Percentiles rank a stretch among this genome's conserved stretches.
phyloP scores from a whole-genome alignment of 30 jellyfish, hydroid and myxozoan genomes.

The Turritopsis dohrnii region DNA sequence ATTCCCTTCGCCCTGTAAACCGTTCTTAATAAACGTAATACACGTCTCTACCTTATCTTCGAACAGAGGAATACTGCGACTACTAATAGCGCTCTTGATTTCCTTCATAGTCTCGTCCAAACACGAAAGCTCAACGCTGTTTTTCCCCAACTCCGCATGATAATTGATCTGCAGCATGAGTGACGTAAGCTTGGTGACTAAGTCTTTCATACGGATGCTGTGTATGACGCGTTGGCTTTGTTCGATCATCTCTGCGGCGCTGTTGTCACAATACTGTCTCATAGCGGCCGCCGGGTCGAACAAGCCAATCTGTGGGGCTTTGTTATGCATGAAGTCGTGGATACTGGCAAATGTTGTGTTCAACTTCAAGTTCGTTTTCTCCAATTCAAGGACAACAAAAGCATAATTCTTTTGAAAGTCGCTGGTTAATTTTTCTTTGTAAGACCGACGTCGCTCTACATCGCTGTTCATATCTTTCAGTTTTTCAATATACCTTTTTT shows the following conservation, averaged over 20 bases:
- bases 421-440: slow-evolving; percentile 33
- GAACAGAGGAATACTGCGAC: neutral
- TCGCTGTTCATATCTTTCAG: slow-evolving; percentile 67
- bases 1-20: slow-evolving; percentile 24
- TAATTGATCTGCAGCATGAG: slow-evolving; percentile 64
- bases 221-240: slow-evolving; percentile 26
- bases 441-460: slow-evolving; percentile 49
- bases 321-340: slow-evolving; percentile 19
- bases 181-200: slow-evolving; percentile 66
- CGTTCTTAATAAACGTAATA: slow-evolving; percentile 22
- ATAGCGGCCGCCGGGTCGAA: slow-evolving; percentile 40
- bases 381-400: slow-evolving; percentile 66
- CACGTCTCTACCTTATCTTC: slow-evolving; percentile 34
- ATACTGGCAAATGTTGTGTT: slow-evolving; percentile 9
- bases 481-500: slow-evolving; percentile 47
- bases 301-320: slow-evolving; percentile 26
- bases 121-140: slow-evolving; percentile 13
- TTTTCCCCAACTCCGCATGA: slow-evolving; percentile 4
- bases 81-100: neutral
- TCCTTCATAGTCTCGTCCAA: slow-evolving; percentile 34
- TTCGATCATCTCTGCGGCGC: slow-evolving; percentile 56
- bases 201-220: slow-evolving; percentile 48
- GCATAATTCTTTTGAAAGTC: slow-evolving; percentile 81
- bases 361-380: slow-evolving; percentile 57
- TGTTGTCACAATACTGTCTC: slow-evolving; percentile 54